Conservation (phyloP, 2,113 vertebrate genomes). For the Tympanuchus pallidicinctus region DNA sequence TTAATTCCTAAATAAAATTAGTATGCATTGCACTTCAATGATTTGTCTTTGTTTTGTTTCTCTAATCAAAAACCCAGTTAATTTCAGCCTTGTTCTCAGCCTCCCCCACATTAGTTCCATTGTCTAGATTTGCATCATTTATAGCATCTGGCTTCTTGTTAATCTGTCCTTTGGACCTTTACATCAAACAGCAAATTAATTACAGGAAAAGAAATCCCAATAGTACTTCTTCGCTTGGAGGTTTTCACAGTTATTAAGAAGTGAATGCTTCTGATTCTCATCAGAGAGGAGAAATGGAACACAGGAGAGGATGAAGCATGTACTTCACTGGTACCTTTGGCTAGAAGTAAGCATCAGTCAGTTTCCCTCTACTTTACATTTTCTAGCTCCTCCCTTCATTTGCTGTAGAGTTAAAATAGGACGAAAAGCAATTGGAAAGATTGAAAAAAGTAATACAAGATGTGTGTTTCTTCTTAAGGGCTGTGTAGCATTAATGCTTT, state of each 20-base stretch:
- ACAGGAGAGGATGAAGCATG: neutral
- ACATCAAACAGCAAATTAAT: conserved; percentile 79
- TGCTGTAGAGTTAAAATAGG: neutral
- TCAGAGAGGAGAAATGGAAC: conserved; percentile 39
- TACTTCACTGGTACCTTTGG: conserved; percentile 22
- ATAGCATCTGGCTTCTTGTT: conserved; percentile 77
- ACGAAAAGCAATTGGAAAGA: no score
- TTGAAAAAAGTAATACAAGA: neutral
- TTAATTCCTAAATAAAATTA: conserved; percentile 72
- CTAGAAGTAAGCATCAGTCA: neutral
- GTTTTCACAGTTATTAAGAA: conserved; percentile 66
- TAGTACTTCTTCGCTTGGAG: conserved; percentile 45
- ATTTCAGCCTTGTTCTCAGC: conserved; percentile 61
- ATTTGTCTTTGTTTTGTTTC: conserved; percentile 45
- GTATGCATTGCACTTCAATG: conserved; percentile 65
- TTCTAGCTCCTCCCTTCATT: neutral
- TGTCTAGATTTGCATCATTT: conserved; percentile 74
- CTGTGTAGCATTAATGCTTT: neutral
- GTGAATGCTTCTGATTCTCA: conserved; percentile 50
- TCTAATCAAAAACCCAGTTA: conserved; percentile 71
- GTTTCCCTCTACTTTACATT: neutral
- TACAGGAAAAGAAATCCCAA: conserved; percentile 69
- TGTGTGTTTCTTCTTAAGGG: neutral
- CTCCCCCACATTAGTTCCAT: conserved; percentile 50
- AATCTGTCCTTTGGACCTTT: conserved; percentile 74